A percentile compares a stretch with the other conserved stretches of the same genome.
These are phyloP conservation scores for Cynodonichthys magdalenae DNA, from an alignment of 2,797 vertebrate genomes.

Conservation along the genomic window DNA sequence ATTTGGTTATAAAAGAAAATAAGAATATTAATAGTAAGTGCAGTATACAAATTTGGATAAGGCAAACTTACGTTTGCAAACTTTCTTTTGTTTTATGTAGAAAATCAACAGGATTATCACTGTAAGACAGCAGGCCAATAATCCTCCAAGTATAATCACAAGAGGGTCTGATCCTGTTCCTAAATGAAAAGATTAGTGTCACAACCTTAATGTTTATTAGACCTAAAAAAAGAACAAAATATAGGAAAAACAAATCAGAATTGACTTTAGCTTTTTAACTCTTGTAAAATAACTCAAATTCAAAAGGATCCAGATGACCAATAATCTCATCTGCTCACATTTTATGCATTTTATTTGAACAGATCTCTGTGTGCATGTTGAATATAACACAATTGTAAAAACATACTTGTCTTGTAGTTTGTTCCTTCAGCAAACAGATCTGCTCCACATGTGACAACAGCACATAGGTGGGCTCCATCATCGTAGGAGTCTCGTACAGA, in stretches of 20 bases:
- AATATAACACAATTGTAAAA: background rate
- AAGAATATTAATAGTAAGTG: background rate
- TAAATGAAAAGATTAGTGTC: slow-evolving; percentile 6
- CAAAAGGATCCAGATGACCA: no score
- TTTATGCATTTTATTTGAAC: background rate
- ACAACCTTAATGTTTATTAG: no score
- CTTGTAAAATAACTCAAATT: no score
- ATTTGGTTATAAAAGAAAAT: background rate
- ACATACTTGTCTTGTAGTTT: slow-evolving; percentile 41
- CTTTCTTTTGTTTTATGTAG: background rate
- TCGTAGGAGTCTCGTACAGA: slow-evolving; percentile 37
- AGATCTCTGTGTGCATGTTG: background rate
- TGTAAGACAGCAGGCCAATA: slow-evolving; percentile 29
- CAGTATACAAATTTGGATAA: background rate
- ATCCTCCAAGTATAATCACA: background rate
- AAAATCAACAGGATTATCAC: slow-evolving; percentile 13
- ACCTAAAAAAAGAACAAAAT: no score
- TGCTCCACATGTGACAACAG: slow-evolving; percentile 54
- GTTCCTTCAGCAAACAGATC: slow-evolving; percentile 63
- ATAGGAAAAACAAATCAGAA: no score
- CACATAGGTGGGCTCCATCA: slow-evolving; percentile 24
- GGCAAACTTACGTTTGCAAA: slow-evolving; percentile 13
- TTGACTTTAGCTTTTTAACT: no score
- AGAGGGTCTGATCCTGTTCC: background rate
- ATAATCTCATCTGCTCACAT: background rate